A percentile compares a stretch with the other conserved stretches of the same genome.
Conservation (phyloP, 2,113 vertebrate species). For the Percina caprodes region DNA sequence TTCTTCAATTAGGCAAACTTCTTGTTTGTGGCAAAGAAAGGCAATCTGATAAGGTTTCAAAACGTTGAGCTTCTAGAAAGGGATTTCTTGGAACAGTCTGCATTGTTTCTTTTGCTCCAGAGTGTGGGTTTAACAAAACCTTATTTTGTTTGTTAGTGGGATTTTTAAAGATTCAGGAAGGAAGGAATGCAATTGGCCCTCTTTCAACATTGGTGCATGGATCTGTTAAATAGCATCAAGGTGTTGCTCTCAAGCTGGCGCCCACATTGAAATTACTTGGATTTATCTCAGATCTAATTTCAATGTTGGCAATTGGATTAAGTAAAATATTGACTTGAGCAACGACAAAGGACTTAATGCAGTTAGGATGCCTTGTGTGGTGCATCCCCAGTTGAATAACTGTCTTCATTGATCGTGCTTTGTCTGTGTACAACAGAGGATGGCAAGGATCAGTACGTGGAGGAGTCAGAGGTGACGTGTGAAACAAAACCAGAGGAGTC, state of each 20-base stretch:
- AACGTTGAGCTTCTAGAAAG: neutral
- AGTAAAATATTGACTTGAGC: conserved; percentile 51
- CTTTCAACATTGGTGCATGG: neutral
- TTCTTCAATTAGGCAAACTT: neutral
- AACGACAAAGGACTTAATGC: conserved; percentile 15
- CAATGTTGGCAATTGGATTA: conserved; percentile 30
- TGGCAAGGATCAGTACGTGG: conserved; percentile 87
- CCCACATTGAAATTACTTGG: conserved; percentile 24
- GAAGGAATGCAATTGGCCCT: conserved; percentile 9
- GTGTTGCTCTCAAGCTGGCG: conserved; percentile 27
- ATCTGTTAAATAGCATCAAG: conserved; percentile 52
- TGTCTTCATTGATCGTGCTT: conserved; percentile 10
- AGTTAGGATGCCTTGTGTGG: neutral
- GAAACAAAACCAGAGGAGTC: conserved; percentile 89
- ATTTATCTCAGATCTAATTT: conserved; percentile 35
- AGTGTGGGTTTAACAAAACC: conserved; percentile 20
- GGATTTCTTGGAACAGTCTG: neutral
- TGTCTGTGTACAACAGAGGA: conserved; percentile 78
- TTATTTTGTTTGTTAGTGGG: conserved; percentile 26
- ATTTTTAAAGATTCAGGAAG: conserved; percentile 8
- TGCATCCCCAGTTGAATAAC: neutral
- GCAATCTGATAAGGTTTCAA: neutral
- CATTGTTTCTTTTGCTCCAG: neutral
- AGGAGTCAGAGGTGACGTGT: conserved; percentile 90
- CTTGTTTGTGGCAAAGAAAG: neutral